Percentiles rank a stretch among this genome's conserved stretches.
Conservation (phyloP, 1,140 invertebrate genomes). For the Bemisia tabaci region DNA sequence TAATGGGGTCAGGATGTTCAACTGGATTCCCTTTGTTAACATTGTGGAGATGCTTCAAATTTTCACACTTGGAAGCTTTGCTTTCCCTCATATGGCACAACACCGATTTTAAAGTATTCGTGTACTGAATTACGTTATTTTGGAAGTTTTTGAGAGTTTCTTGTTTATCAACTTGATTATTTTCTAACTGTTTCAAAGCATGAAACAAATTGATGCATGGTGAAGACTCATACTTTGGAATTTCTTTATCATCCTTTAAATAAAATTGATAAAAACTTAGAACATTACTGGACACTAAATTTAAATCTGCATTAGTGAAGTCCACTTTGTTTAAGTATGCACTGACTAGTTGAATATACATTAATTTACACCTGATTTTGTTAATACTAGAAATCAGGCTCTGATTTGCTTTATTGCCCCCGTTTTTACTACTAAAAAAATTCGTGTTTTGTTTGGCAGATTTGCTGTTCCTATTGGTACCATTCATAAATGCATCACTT, state of each 20-base stretch:
- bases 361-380: neutral
- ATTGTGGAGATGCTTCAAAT: neutral
- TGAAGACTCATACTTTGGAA: neutral
- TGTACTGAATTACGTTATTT: neutral
- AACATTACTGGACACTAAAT: neutral
- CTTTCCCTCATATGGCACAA: neutral
- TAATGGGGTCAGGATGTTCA: too few relatives aligned
- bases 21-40: neutral
- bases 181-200: neutral
- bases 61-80: neutral
- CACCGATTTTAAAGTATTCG: neutral
- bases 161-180: neutral
- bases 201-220: neutral
- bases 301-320: neutral
- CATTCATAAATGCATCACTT: neutral
- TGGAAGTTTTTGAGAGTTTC: neutral
- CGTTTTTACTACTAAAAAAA: neutral
- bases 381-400: neutral
- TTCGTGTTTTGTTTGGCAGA: neutral
- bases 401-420: neutral
- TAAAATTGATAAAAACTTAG: neutral
- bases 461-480: neutral
- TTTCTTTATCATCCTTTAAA: neutral
- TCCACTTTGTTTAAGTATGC: neutral
- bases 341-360: neutral